Conservation (phyloP, 1,140 invertebrate species). For the Micrasema longulum region DNA sequence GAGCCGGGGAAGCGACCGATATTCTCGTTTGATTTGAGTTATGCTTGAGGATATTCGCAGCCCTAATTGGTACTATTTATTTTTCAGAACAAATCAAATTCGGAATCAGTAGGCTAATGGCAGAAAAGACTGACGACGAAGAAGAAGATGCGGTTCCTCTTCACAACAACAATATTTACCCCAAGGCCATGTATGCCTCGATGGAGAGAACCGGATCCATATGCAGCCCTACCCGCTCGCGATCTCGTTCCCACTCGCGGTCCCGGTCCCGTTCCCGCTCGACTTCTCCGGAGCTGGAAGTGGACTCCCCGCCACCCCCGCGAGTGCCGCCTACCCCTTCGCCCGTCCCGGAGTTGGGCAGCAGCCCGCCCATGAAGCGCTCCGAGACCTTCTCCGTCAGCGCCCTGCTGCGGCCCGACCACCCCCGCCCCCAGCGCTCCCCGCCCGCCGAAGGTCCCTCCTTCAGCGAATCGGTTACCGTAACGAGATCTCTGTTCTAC, state of each 20-base stretch:
- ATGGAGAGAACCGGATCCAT: slow-evolving; percentile 54
- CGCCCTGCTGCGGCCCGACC: slow-evolving; percentile 80
- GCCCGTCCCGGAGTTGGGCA: slow-evolving; percentile 60
- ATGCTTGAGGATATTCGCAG: not conserved
- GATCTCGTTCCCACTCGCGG: too few species aligned
- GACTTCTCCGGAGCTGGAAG: slow-evolving; percentile 77
- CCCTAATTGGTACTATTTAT: slow-evolving; percentile 55
- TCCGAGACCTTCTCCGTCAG: slow-evolving; percentile 85
- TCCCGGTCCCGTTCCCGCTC: slow-evolving; percentile 72
- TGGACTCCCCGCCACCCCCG: slow-evolving; percentile 75
- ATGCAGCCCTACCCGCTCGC: slow-evolving; percentile 57
- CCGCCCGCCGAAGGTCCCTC: slow-evolving; percentile 63
- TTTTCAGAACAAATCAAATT: slow-evolving; percentile 79
- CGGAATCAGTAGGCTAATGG: slow-evolving; percentile 76
- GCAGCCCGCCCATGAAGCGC: slow-evolving; percentile 71
- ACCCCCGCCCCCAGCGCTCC: slow-evolving; percentile 71
- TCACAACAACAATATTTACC: slow-evolving; percentile 62
- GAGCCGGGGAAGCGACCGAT: slow-evolving; percentile 5
- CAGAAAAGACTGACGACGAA: slow-evolving; percentile 71
- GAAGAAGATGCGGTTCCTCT: slow-evolving; percentile 63
- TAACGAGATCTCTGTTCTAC: slow-evolving; percentile 71
- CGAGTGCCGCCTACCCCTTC: slow-evolving; percentile 62
- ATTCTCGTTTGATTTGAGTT: not conserved
- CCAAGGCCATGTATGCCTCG: slow-evolving; percentile 50
- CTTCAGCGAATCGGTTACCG: slow-evolving; percentile 68